These are phyloP conservation scores for Candidula unifasciata DNA, from an alignment of 2,888 invertebrate species.

Conservation along the genomic window DNA sequence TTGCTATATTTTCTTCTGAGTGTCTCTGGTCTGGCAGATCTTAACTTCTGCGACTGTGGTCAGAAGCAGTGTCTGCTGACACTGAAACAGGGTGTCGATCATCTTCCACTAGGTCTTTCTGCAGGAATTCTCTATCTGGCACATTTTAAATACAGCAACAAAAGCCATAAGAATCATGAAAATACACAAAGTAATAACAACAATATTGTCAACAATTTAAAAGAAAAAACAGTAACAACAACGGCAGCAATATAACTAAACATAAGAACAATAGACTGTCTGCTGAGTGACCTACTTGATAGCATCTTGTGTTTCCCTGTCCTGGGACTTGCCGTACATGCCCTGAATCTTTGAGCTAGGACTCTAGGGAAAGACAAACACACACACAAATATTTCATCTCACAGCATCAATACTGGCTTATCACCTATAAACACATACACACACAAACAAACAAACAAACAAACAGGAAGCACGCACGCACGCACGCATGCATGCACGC, in stretches of 20 bases:
- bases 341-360: slow-evolving; percentile 44
- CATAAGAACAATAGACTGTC: background rate
- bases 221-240: background rate
- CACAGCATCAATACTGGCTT: background rate
- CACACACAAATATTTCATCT: too few species aligned
- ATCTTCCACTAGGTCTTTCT: too few species aligned
- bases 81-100: too few species aligned
- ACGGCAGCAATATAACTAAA: background rate
- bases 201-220: too few species aligned
- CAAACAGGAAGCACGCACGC: background rate
- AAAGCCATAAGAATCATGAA: too few species aligned
- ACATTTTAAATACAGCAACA: too few species aligned
- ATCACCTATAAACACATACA: background rate
- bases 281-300: slow-evolving; percentile 51
- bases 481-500: background rate
- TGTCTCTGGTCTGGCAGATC: too few species aligned
- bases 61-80: too few species aligned
- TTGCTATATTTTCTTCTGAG: too few species aligned
- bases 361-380: slow-evolving; percentile 42
- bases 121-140: too few species aligned
- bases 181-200: too few species aligned
- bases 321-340: slow-evolving; percentile 37
- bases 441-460: background rate
- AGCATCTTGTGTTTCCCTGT: slow-evolving; percentile 56
- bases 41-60: too few species aligned